These are phyloP conservation scores for cattle (Bos taurus) DNA, from an alignment of 2,113 vertebrate species.

Conservation along the genomic window ARS-UCD2.0 NC_037334.1:12812001-12812500, in stretches of 20 bases:
- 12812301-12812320: rapidly evolving
- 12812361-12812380: background rate
- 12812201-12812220: background rate
- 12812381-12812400: background rate
- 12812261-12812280: background rate
- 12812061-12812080: background rate
- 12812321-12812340: background rate
- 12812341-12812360: background rate
- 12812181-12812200: background rate
- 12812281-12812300: background rate
- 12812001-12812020: background rate
- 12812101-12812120: background rate
- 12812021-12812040: rapidly evolving
- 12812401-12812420: background rate
- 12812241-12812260: background rate
- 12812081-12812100: background rate
- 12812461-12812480: background rate
- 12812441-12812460: background rate
- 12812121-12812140: background rate
- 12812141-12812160: background rate
- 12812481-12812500: background rate
- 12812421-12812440: background rate
- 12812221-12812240: background rate
- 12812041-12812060: no score
- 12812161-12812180: background rate